Conservation (phyloP, 2,888 invertebrate species). For the Tinea pellionella region DNA sequence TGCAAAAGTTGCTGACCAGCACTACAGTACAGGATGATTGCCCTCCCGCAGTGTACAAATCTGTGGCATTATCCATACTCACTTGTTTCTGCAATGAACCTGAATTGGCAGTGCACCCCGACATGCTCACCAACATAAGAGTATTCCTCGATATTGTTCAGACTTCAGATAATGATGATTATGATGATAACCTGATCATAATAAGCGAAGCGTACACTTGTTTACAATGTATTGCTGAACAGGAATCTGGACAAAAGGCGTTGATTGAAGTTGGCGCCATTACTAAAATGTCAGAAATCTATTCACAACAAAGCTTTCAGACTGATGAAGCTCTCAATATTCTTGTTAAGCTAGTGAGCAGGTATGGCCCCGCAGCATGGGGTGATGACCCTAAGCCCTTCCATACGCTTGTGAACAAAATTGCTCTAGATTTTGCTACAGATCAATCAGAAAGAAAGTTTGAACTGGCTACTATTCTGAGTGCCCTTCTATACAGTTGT, state of each 20-base stretch:
- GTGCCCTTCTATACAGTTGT: conserved; percentile 79
- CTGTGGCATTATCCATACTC: conserved; percentile 87
- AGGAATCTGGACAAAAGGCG: conserved; percentile 83
- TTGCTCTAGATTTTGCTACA: conserved; percentile 87
- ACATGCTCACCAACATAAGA: conserved; percentile 85
- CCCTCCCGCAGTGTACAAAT: conserved; percentile 90
- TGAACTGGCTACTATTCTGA: conserved; percentile 84
- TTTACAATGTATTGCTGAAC: conserved; percentile 82
- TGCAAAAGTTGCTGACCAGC: conserved; percentile 82
- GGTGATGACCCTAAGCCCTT: conserved; percentile 82
- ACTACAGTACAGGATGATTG: conserved; percentile 87
- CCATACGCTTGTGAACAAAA: conserved; percentile 83
- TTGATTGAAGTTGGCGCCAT: conserved; percentile 83
- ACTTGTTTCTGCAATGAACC: conserved; percentile 88
- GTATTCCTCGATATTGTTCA: conserved; percentile 87
- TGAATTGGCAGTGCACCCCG: conserved; percentile 82
- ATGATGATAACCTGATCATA: conserved; percentile 87
- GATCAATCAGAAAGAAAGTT: conserved; percentile 92
- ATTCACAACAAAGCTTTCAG: conserved; percentile 88
- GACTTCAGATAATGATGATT: conserved; percentile 84
- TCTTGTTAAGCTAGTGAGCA: conserved; percentile 78
- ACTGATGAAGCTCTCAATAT: conserved; percentile 89
- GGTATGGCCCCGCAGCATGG: conserved; percentile 82
- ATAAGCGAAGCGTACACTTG: conserved; percentile 89
- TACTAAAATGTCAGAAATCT: conserved; percentile 85